Evolutionary conservation across 2,888 invertebrate genomes (phyloP).

Genomic region (Pseudoips prasinana): DNA sequence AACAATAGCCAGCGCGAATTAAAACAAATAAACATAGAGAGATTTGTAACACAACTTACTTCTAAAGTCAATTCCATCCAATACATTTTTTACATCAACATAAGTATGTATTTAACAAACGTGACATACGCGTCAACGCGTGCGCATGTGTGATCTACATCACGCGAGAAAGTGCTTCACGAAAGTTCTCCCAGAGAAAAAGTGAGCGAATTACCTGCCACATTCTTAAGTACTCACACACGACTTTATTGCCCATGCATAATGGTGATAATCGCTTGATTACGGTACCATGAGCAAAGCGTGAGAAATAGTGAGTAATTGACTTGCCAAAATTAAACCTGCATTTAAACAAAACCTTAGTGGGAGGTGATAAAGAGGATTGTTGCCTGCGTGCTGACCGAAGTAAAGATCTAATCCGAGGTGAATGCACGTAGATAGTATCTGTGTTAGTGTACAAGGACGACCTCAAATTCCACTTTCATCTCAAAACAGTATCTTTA

Average conservation of each 20-base stretch:
- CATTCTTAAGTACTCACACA: not conserved
- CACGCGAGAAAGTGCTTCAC: slow-evolving; percentile 30
- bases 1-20: no score
- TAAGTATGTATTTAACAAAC: no score
- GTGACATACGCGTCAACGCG: not conserved
- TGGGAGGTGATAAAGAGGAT: not conserved
- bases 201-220: slow-evolving; percentile 11
- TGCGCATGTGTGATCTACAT: slow-evolving; percentile 12
- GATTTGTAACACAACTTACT: no score
- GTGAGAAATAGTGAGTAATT: no score
- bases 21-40: no score
- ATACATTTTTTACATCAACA: no score
- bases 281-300: no score
- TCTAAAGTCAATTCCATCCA: no score
- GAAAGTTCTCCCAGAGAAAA: slow-evolving; percentile 30
- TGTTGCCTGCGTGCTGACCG: not conserved
- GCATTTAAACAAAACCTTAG: not conserved
- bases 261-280: slow-evolving; percentile 2
- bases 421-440: slow-evolving; percentile 10
- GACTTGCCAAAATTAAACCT: no score
- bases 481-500: slow-evolving; percentile 5
- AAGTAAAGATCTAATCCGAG: slow-evolving; percentile 4
- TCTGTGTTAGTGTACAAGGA: slow-evolving; percentile 8
- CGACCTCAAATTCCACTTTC: slow-evolving; percentile 20
- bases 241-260: slow-evolving; percentile 1